Conservation (phyloP, 2,113 vertebrate genomes). For the Dicaeum eximium region DNA sequence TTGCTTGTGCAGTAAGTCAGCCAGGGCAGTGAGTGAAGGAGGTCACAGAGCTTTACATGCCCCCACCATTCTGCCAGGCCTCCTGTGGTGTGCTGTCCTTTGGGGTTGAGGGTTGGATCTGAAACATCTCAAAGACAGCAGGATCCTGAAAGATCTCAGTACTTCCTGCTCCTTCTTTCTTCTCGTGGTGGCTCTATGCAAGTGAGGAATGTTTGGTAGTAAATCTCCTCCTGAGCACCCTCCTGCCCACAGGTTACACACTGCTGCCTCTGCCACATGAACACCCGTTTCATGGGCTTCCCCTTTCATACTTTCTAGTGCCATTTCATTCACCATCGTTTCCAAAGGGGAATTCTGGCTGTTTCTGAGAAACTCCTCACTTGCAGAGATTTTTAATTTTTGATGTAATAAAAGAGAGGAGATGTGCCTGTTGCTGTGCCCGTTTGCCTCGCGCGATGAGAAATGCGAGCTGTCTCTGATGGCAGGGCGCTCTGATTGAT, state of each 20-base stretch:
- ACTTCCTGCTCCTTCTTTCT: background rate
- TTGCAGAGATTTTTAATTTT: background rate
- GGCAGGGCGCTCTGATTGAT: conserved; percentile 6
- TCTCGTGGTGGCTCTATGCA: accelerated
- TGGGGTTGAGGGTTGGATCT: background rate
- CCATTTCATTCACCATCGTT: background rate
- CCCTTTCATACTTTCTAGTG: background rate
- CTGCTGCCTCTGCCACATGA: background rate
- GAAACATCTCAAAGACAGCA: background rate
- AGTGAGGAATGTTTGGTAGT: background rate
- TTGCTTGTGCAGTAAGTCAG: background rate
- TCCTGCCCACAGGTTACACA: background rate
- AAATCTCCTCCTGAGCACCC: background rate
- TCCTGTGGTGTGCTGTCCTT: background rate
- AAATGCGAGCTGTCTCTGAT: background rate
- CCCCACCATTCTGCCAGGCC: background rate
- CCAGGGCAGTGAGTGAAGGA: background rate
- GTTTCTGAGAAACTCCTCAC: background rate
- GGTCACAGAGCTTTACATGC: background rate
- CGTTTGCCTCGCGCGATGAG: background rate
- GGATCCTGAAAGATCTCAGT: background rate
- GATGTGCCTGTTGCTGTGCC: conserved; percentile 3
- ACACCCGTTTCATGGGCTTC: background rate
- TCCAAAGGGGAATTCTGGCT: background rate
- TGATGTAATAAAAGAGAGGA: background rate